phyloP scores from a whole-genome alignment of 2,113 vertebrate genomes.

The Cygnus atratus region DNA sequence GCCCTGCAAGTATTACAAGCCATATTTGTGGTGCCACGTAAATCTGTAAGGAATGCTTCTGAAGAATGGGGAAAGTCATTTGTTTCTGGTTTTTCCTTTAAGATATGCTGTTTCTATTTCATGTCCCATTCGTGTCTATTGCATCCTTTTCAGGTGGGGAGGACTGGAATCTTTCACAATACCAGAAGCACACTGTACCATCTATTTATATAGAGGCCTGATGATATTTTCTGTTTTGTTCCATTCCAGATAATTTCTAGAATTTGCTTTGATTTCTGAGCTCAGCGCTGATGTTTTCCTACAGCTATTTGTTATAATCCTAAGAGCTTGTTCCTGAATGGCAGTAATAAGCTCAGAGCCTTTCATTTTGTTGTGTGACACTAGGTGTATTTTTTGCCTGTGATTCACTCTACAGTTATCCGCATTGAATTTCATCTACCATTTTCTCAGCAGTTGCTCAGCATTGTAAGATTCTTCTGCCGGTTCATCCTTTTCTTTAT shows the following conservation, averaged over 20 bases:
- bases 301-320: conserved; percentile 5
- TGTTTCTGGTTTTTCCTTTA: not conserved
- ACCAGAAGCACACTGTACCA: not conserved
- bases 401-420: conserved; percentile 34
- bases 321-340: conserved; percentile 6
- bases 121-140: accelerated
- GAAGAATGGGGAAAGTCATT: not conserved
- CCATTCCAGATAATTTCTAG: not conserved
- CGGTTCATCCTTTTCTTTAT: not conserved
- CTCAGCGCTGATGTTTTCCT: conserved; percentile 2
- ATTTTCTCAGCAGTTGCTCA: not conserved
- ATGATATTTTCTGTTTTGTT: not conserved
- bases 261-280: conserved; percentile 34
- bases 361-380: not conserved
- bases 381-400: conserved; percentile 27
- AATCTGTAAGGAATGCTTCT: not conserved
- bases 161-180: not conserved
- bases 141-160: not conserved
- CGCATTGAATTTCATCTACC: not conserved
- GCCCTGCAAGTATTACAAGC: not conserved
- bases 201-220: not conserved
- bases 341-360: not conserved
- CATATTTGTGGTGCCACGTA: not conserved
- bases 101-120: not conserved
- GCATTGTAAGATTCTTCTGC: not conserved